Percentiles rank a stretch among this genome's conserved stretches.
Conservation (phyloP, 2,888 invertebrate species). For the Aproaerema taeniolella region DNA sequence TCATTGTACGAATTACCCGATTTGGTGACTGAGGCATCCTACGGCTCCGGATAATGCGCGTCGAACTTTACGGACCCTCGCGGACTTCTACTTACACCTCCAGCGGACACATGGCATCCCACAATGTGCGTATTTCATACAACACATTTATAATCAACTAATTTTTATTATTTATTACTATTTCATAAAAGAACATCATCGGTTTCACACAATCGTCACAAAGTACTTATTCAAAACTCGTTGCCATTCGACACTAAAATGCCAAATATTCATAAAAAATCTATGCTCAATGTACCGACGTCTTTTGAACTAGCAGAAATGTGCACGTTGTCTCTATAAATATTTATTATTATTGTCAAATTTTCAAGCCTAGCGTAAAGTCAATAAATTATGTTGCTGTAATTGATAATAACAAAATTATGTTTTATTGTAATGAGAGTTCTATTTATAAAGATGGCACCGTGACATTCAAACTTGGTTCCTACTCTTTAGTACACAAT, state of each 20-base stretch:
- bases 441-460: conserved; percentile 59
- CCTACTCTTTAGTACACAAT: conserved; percentile 34
- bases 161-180: conserved; percentile 28
- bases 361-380: conserved; percentile 58
- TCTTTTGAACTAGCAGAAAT: conserved; percentile 40
- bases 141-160: conserved; percentile 23
- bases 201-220: conserved; percentile 45
- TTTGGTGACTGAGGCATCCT: not conserved
- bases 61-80: not conserved
- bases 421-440: conserved; percentile 65
- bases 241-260: conserved; percentile 33
- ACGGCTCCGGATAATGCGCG: not conserved
- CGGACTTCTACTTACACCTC: conserved; percentile 33
- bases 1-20: not conserved
- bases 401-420: conserved; percentile 65
- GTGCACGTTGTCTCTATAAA: conserved; percentile 62
- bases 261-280: conserved; percentile 45
- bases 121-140: conserved; percentile 64
- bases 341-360: conserved; percentile 56
- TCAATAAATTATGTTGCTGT: conserved; percentile 61
- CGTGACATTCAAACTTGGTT: conserved; percentile 47
- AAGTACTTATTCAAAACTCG: conserved; percentile 40
- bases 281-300: conserved; percentile 51
- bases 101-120: too few species aligned
- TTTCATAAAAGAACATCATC: conserved; percentile 24